Base-by-base conservation (phyloP, 2,888 invertebrate genomes). In the Acholoe squamosa region DNA sequence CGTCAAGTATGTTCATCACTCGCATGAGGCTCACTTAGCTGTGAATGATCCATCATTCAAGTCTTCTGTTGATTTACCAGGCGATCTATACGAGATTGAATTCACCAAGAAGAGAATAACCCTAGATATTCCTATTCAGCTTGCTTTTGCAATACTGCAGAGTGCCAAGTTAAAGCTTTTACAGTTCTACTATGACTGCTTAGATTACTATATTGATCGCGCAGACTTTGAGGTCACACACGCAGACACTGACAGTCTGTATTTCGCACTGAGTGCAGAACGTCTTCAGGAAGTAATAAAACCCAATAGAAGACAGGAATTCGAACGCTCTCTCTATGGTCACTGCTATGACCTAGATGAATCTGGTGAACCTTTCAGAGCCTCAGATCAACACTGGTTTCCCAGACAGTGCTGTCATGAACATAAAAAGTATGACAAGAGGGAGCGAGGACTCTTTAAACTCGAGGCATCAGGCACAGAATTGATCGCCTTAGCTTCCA, bases 121-220 rank as follows among this genome's bases (percentile, higher is more conserved):
- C 19, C n/a, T 34, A 34, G 80, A 80, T n/a, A 80, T 80, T 7
- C 80, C 80, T n/a, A 80, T 80, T 19, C 80, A 80, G n/a, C 7
- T 80, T 10, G 80, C 34, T 31, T 80, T 80, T n/a, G 7, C 16
- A 31, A 43, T 80, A 31, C n/a, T 80, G 16, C 33, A 16, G n/a
- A 16, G 14, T 7, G 80, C 80, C 5, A 80, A 80, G 33, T 80
- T 80, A 31, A 16, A 28, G 19, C 33, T 80, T 10, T 31, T 80
- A 14, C 80, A 80, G n/a, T 80, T 80, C n/a, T 80, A 80, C 33
- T 80, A 80, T 43, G 80, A 80, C 19, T 80, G 33, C 43, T 43
- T 80, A 19, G 43, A 34, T n/a, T 5, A 5, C 5, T 80, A 34
- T 31, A n/a, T 80, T 16, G 80, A 43, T 80, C 33, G 43, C 33